A percentile compares a stretch with the other conserved stretches of the same genome.
These are phyloP conservation scores for Onychomys leucogaster DNA, from an alignment of 2,797 vertebrate genomes.

Conservation along the genomic window DNA sequence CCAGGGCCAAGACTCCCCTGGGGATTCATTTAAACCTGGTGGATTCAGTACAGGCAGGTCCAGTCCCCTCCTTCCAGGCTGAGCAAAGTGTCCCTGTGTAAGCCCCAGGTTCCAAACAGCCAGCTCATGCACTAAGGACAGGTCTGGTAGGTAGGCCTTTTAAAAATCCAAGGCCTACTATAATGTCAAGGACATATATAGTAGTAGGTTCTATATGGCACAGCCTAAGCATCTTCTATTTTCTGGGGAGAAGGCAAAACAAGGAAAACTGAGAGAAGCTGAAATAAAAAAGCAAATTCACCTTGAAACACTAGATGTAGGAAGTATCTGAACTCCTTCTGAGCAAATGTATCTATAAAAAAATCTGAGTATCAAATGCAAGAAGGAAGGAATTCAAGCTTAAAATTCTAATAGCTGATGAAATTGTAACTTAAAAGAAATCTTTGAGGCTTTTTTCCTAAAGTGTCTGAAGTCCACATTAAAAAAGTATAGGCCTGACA, in stretches of 20 bases:
- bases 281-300: background rate
- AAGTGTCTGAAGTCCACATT: background rate
- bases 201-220: background rate
- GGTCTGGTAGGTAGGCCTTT: too few species aligned
- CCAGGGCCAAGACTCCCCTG: too few species aligned
- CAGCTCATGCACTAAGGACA: too few species aligned
- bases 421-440: background rate
- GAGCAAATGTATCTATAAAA: background rate
- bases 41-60: too few species aligned
- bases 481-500: background rate
- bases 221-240: background rate
- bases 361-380: background rate
- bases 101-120: too few species aligned
- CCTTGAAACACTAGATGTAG: background rate
- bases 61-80: too few species aligned
- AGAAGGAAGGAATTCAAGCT: background rate
- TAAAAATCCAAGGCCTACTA: too few species aligned
- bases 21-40: too few species aligned
- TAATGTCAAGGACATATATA: background rate
- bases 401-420: background rate
- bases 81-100: too few species aligned
- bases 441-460: background rate
- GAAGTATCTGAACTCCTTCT: background rate
- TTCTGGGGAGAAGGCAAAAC: background rate
- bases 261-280: background rate